phyloP scores from a whole-genome alignment of 2,888 invertebrate species.

The Myathropa florea region DNA sequence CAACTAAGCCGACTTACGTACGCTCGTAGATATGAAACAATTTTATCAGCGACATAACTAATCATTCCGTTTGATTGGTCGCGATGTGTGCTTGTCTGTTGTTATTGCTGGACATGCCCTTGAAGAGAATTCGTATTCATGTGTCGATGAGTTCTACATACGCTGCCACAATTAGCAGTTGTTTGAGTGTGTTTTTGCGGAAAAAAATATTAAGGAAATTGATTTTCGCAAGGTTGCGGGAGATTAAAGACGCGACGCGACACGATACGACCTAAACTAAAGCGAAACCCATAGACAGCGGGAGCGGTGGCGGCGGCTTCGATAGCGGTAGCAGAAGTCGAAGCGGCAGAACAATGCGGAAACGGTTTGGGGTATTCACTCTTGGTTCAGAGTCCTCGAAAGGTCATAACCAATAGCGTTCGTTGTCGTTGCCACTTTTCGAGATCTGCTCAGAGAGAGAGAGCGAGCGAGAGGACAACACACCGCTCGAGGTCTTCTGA shows the following conservation, averaged over 20 bases:
- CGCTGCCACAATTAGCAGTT: slow-evolving; percentile 10
- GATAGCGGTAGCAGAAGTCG: not conserved
- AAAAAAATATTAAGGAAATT: slow-evolving; percentile 55
- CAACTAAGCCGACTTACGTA: no score
- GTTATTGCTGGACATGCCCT: slow-evolving; percentile 54
- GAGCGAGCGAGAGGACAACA: slow-evolving; percentile 7
- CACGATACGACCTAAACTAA: slow-evolving; percentile 28
- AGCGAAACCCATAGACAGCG: not conserved
- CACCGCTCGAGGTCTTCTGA: slow-evolving; percentile 47
- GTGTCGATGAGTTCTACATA: slow-evolving; percentile 22
- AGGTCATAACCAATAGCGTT: slow-evolving; percentile 44
- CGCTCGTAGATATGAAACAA: slow-evolving; percentile 11
- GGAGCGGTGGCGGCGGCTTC: no score
- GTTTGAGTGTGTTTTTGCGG: slow-evolving; percentile 4
- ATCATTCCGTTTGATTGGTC: slow-evolving; percentile 31
- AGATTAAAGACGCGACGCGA: slow-evolving; percentile 9
- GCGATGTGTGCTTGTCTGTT: slow-evolving; percentile 16
- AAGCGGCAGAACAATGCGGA: slow-evolving; percentile 61
- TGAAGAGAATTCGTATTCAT: slow-evolving; percentile 41
- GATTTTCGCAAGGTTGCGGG: slow-evolving; percentile 57
- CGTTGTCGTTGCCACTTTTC: not conserved
- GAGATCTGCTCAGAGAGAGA: slow-evolving; percentile 3
- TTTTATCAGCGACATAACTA: slow-evolving; percentile 40
- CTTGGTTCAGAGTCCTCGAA: slow-evolving; percentile 63
- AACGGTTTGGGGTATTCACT: slow-evolving; percentile 35